These are phyloP conservation scores for Psilopogon haemacephalus DNA, from an alignment of 2,113 vertebrate genomes.

Conservation along the genomic window DNA sequence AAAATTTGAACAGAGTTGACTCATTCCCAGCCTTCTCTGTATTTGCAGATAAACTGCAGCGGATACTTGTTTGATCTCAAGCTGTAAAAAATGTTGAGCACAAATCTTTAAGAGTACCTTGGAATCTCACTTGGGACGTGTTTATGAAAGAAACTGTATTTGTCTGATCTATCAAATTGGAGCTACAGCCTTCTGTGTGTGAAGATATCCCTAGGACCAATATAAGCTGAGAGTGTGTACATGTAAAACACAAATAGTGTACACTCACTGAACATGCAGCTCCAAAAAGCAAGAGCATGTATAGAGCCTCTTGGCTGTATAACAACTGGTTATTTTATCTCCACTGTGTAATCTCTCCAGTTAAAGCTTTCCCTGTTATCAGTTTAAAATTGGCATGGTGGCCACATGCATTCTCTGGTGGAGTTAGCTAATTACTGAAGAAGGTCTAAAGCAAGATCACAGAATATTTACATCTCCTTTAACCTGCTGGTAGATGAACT, in stretches of 20 bases:
- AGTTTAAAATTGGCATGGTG: neutral
- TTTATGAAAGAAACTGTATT: neutral
- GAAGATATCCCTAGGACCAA: neutral
- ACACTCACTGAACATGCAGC: neutral
- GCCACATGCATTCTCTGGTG: neutral
- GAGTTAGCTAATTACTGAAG: neutral
- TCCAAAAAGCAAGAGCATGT: neutral
- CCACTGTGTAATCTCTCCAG: neutral
- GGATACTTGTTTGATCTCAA: neutral
- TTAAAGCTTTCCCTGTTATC: neutral
- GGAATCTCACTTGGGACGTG: neutral
- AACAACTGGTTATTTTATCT: neutral
- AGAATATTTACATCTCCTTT: neutral
- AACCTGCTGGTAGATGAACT: neutral
- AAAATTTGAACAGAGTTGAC: neutral
- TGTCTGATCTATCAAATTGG: neutral
- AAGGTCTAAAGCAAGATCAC: neutral
- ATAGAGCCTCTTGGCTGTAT: neutral
- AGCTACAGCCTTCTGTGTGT: neutral
- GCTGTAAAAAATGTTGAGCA: neutral
- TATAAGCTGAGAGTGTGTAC: neutral
- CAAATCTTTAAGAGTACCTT: neutral
- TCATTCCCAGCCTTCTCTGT: neutral
- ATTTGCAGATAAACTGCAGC: neutral
- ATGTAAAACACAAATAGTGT: neutral